A percentile compares a stretch with the other conserved stretches of the same genome.
Conservation (phyloP, 2,888 invertebrate genomes). For the Eretmocerus hayati region DNA sequence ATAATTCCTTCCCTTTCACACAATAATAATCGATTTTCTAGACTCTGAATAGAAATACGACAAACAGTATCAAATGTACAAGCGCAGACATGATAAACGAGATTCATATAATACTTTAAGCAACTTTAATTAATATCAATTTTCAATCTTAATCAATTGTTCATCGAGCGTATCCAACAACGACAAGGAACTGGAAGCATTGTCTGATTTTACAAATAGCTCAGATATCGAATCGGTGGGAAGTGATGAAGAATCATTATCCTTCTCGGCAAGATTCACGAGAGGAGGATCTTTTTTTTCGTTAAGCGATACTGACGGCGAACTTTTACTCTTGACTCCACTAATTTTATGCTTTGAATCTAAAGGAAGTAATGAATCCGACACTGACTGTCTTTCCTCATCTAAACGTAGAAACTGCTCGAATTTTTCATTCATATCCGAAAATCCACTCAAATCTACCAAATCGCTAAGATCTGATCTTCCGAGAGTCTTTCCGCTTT, state of each 20-base stretch:
- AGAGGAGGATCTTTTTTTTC: not conserved
- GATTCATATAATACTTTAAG: slow-evolving; percentile 2
- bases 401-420: slow-evolving; percentile 15
- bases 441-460: slow-evolving; percentile 19
- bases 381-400: slow-evolving; percentile 23
- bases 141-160: slow-evolving; percentile 18
- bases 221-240: not conserved
- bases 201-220: slow-evolving; percentile 16
- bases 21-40: too few relatives aligned
- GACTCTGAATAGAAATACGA: slow-evolving; percentile 20
- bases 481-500: slow-evolving; percentile 4
- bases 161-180: slow-evolving; percentile 16
- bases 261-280: not conserved
- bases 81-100: not conserved
- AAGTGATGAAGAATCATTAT: not conserved
- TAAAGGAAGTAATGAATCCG: slow-evolving; percentile 1
- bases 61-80: slow-evolving; percentile 17
- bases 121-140: slow-evolving; percentile 19
- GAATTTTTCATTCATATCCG: slow-evolving; percentile 20
- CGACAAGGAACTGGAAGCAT: slow-evolving; percentile 9
- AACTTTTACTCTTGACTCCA: too few relatives aligned
- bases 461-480: slow-evolving; percentile 13
- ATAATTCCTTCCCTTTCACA: slow-evolving; percentile 2
- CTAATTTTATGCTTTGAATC: slow-evolving; percentile 3
- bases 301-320: too few relatives aligned